Evolutionary conservation across 2,888 invertebrate genomes (phyloP).

Genomic region (Malthinus seriepunctatus): DNA sequence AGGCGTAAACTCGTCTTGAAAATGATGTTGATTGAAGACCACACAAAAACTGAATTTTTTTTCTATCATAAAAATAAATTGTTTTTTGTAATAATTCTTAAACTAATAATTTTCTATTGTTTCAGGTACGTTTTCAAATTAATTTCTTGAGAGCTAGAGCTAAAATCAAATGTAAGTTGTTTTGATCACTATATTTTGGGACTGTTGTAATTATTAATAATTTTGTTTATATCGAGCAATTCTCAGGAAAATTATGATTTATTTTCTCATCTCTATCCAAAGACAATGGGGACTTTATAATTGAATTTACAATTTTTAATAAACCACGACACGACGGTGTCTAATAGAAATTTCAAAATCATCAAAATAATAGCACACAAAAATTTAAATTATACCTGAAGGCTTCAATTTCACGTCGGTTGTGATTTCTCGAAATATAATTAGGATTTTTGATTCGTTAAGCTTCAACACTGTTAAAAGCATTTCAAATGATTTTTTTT

Average conservation of each 20-base stretch:
- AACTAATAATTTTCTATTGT: background rate
- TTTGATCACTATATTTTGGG: too few relatives aligned
- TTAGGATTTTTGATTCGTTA: background rate
- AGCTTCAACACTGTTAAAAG: too few relatives aligned
- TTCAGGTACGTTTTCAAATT: background rate
- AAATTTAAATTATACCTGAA: constrained; percentile 11
- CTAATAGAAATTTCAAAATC: constrained; percentile 2
- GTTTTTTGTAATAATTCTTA: too few relatives aligned
- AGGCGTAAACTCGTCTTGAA: background rate
- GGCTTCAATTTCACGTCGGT: constrained; percentile 12
- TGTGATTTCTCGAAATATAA: constrained; percentile 13
- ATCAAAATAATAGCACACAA: constrained; percentile 12
- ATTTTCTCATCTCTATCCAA: too few relatives aligned
- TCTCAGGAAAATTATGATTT: too few relatives aligned
- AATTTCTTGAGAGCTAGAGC: background rate
- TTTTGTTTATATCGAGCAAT: too few relatives aligned
- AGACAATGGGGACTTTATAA: background rate
- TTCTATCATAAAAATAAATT: too few relatives aligned
- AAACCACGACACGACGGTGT: constrained; percentile 2
- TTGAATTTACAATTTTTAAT: constrained; percentile 2
- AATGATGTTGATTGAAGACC: too few relatives aligned
- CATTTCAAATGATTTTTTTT: background rate
- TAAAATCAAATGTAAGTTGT: too few relatives aligned
- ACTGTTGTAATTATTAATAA: too few relatives aligned
- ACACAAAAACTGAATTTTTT: background rate